Conservation (phyloP, 2,113 vertebrate species). For the Clinocottus analis region DNA sequence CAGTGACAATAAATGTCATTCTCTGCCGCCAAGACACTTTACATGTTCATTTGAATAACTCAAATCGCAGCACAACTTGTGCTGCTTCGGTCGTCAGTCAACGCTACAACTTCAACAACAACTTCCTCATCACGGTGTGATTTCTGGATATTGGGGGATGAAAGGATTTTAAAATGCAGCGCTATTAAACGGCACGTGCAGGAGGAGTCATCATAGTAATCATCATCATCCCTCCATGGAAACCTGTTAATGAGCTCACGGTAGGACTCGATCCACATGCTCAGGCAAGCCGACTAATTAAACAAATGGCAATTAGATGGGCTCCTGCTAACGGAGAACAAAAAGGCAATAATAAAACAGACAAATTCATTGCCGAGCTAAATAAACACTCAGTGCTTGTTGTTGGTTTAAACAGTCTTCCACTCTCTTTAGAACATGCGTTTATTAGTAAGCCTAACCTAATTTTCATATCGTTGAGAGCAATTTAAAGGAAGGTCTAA, state of each 20-base stretch:
- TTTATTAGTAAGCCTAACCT: not conserved
- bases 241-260: constrained; percentile 71
- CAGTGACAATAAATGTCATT: not conserved
- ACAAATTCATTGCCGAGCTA: not conserved
- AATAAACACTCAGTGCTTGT: not conserved
- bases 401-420: not conserved
- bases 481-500: not conserved
- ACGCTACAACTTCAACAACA: constrained; percentile 10
- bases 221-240: constrained; percentile 60
- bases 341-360: constrained; percentile 14
- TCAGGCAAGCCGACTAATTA: constrained; percentile 66
- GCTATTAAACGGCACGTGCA: constrained; percentile 32
- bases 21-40: constrained; percentile 17
- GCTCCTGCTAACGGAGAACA: constrained; percentile 45
- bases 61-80: constrained; percentile 4
- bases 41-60: constrained; percentile 56
- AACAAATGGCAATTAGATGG: constrained; percentile 65
- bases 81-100: not conserved
- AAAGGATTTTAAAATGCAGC: constrained; percentile 37
- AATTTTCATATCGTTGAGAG: not conserved
- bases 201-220: not conserved
- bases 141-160: not conserved
- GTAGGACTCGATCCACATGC: constrained; percentile 50
- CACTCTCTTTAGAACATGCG: not conserved
- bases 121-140: not conserved